Base-by-base conservation (phyloP, 2,888 invertebrate species). In the Polylopha cassiicola region DNA sequence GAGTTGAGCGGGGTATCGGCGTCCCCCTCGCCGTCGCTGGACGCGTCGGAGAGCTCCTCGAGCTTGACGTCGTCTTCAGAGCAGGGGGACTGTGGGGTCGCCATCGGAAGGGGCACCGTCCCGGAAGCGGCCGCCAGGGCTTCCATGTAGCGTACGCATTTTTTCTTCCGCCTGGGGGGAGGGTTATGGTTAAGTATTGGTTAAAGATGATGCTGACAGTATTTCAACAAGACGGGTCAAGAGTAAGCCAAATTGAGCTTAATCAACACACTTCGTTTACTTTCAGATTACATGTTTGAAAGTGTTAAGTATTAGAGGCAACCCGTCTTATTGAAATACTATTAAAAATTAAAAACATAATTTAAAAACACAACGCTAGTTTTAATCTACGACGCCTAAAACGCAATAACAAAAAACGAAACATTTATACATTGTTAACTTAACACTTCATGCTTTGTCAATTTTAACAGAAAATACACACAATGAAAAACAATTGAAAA, bases 121-220 rank as follows among this genome's bases (percentile, higher is more conserved):
- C 89, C 90, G 60, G 89, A 66, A 77, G 75, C 89, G 78, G 75
- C 90, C 76, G 81, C 90, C 86, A 82, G 89, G 87, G 93, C 91
- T 87, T 95, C 96, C 92, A 95, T 93, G 88, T 97, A 97, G 59
- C 97, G 93, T 71, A 97, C 94, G 89, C 97, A 97, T 87, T 97
- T 97, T 87, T 97, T 97, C 91, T 97, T 97, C 89, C 97, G 95
- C 89, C 96, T 97, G 88, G 3, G 88, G 88, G 48, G 8, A 47
- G 44, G 14, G 4, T 7, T n/a, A 8, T 3, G 1, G 3, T 24
- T 47, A 17, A 38, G 15, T 29, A 29, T 39, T n/a, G 46, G 43
- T 9, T 8, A 39, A 1, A 51, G 41, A 21, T 48, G 52, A 2
- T 15, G 21, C 16, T n/a, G n/a, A n/a, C n/a, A n/a, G n/a, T n/a